Evolutionary conservation across 2,888 invertebrate species (phyloP), one percentile per base, ranked within the genome.

Genomic region (Drosophila lacicola): DNA sequence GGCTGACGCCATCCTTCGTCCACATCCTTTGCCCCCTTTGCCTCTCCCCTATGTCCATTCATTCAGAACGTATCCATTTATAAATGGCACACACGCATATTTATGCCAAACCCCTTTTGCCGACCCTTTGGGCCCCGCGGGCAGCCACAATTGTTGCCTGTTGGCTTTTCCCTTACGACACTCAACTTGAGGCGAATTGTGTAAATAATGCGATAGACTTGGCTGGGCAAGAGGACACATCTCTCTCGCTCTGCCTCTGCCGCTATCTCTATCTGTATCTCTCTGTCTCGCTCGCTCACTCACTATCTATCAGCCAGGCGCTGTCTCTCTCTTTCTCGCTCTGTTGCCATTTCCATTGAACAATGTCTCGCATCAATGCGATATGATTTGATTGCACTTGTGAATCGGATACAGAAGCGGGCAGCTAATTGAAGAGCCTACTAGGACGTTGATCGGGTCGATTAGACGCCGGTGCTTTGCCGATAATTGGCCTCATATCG

Each of bases 151-250:
- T 66, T 71, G 70, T 66, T 74, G 67, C 47, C 63, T 56, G 42
- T 57, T 64, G 56, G 62, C 71, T 57, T 45, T 55, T 64, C 45
- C 57, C 44, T 63, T 62, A 25, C 68, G 74, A 54, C 64, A 64
- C 69, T 71, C 82, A 78, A 87, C 84, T 87, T 82, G 85, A 82
- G 67, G 74, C 76, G 80, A 80, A 84, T 85, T 80, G 88, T 84
- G 88, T 84, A 85, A 84, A 84, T 82, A 82, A 82, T 86, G 83
- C 70, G 82, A 75, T 87, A 78, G 82, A 82, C 87, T 85, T 76
- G 80, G 65, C 70, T 78, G 75, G 69, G 69, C 76, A 78, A 55
- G 54, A 62, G 70, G 61, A 66, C 62, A 63, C 41, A 49, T 58
- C 42, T 44, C 45, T 58, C 29, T 58, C 33, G 29, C 17, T 19